Conservation (phyloP, 1,140 invertebrate species). For the Megathymus violae region DNA sequence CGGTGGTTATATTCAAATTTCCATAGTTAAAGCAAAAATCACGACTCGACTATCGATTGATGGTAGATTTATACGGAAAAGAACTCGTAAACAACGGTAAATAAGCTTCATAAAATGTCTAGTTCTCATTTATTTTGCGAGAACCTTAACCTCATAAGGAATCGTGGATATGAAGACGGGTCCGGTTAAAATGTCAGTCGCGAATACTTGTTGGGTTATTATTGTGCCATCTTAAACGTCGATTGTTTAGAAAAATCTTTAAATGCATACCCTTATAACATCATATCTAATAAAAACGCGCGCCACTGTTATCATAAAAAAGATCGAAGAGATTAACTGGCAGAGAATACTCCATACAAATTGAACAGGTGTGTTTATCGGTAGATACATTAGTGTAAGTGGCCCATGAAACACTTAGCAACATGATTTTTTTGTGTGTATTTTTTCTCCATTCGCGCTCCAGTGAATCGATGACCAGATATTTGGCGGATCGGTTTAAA, state of each 20-base stretch:
- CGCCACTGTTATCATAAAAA: neutral
- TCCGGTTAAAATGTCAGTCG: slow-evolving; percentile 15
- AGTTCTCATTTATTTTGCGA: slow-evolving; percentile 24
- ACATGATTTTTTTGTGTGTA: slow-evolving; percentile 26
- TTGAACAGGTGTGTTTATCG: slow-evolving; percentile 7
- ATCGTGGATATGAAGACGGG: slow-evolving; percentile 20
- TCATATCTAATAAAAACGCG: neutral
- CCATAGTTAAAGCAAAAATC: slow-evolving; percentile 31
- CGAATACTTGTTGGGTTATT: neutral
- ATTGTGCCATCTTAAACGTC: neutral
- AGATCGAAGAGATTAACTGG: neutral
- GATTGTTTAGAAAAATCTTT: neutral
- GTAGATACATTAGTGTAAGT: slow-evolving; percentile 11
- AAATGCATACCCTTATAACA: neutral
- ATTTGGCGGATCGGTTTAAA: slow-evolving; percentile 26
- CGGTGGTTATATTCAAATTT: slow-evolving; percentile 36
- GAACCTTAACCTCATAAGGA: slow-evolving; percentile 22
- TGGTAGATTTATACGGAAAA: slow-evolving; percentile 32
- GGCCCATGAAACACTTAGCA: slow-evolving; percentile 18
- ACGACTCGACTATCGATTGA: slow-evolving; percentile 29
- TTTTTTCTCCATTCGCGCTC: slow-evolving; percentile 32
- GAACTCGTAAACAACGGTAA: slow-evolving; percentile 31
- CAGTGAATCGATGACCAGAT: slow-evolving; percentile 30
- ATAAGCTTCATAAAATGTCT: slow-evolving; percentile 29
- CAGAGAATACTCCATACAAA: slow-evolving; percentile 1